A percentile compares a stretch with the other conserved stretches of the same genome.
These are phyloP conservation scores for Tigriopus japonicus DNA, from an alignment of 1,140 invertebrate genomes.

Conservation along the genomic window DNA sequence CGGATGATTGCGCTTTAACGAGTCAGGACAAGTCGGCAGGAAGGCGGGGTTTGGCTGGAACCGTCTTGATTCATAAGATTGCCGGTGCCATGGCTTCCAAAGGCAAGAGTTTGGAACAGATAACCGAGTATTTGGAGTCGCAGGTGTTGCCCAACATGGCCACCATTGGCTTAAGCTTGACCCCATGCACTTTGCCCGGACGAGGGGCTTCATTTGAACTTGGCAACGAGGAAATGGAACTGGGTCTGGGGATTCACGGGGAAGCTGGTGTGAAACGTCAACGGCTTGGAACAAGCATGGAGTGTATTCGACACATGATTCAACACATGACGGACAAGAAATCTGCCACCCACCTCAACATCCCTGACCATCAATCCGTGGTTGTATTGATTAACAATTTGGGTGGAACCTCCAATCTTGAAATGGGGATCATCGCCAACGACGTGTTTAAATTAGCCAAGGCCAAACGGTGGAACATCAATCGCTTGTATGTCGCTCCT, in stretches of 20 bases:
- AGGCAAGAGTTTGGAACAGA: slow-evolving; percentile 34
- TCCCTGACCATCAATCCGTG: slow-evolving; percentile 34
- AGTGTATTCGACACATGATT: slow-evolving; percentile 29
- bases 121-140: slow-evolving; percentile 24
- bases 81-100: slow-evolving; percentile 47
- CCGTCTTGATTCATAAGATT: slow-evolving; percentile 42
- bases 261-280: slow-evolving; percentile 56
- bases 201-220: slow-evolving; percentile 39
- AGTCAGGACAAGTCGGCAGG: slow-evolving; percentile 35
- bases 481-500: slow-evolving; percentile 44
- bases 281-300: slow-evolving; percentile 30
- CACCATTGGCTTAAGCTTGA: slow-evolving; percentile 50
- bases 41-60: slow-evolving; percentile 51
- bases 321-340: slow-evolving; percentile 29
- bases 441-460: slow-evolving; percentile 45
- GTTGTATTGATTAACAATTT: slow-evolving; percentile 58
- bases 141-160: slow-evolving; percentile 35
- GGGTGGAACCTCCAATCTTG: slow-evolving; percentile 50
- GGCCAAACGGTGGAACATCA: slow-evolving; percentile 28
- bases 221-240: slow-evolving; percentile 45
- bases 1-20: slow-evolving; percentile 44
- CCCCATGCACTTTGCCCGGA: slow-evolving; percentile 51
- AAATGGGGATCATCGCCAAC: slow-evolving; percentile 49
- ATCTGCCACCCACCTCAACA: slow-evolving; percentile 26
- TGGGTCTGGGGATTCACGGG: slow-evolving; percentile 65